Conservation (phyloP, 1,140 invertebrate species). For the Drosophila triauraria region DNA sequence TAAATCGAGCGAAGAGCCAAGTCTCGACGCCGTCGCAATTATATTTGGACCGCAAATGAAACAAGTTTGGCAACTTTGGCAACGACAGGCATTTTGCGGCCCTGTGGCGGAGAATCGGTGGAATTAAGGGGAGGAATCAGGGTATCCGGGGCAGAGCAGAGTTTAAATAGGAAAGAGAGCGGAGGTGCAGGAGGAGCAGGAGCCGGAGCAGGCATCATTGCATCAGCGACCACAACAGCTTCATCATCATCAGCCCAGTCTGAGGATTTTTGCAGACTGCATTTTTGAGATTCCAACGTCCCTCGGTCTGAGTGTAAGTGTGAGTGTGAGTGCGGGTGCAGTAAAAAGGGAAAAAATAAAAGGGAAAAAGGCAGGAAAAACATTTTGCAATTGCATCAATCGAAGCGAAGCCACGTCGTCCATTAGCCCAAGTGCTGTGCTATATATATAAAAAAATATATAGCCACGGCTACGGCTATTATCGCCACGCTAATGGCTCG, state of each 20-base stretch:
- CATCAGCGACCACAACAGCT: constrained; percentile 74
- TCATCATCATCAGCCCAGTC: constrained; percentile 66
- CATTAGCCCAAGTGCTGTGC: constrained; percentile 74
- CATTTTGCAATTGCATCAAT: constrained; percentile 67
- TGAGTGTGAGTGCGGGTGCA: constrained; percentile 8
- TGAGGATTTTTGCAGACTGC: constrained; percentile 52
- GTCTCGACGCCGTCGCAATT: constrained; percentile 62
- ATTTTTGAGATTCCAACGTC: constrained; percentile 75
- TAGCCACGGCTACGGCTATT: constrained; percentile 40
- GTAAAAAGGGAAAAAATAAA: neutral
- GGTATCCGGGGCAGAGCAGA: neutral
- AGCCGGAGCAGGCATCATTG: constrained; percentile 31
- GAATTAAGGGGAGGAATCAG: constrained; percentile 10
- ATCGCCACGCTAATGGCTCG: constrained; percentile 81
- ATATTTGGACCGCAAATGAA: constrained; percentile 82
- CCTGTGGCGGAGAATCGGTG: constrained; percentile 28
- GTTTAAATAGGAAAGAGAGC: constrained; percentile 4
- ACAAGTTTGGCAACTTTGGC: constrained; percentile 81
- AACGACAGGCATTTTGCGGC: constrained; percentile 77
- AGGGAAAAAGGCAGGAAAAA: constrained; percentile 25
- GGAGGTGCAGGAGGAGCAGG: neutral
- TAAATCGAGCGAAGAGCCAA: constrained; percentile 23
- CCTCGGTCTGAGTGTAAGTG: neutral
- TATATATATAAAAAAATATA: constrained; percentile 1
- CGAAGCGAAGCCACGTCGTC: constrained; percentile 57